These are phyloP conservation scores for Zaprionus gabonicus DNA, from an alignment of 1,140 invertebrate species.

Conservation along the genomic window DNA sequence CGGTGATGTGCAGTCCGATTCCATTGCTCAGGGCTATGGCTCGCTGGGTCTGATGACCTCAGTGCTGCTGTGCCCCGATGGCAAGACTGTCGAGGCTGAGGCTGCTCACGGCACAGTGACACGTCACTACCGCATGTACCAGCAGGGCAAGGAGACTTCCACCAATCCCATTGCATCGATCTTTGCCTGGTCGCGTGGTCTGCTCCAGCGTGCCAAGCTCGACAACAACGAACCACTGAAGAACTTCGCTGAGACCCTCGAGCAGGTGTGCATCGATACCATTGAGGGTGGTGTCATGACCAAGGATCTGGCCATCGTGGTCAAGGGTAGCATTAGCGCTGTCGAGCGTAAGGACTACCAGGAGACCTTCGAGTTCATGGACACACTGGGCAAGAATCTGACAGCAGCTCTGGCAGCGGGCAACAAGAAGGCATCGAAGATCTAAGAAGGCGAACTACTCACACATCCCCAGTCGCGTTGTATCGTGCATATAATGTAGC, in stretches of 20 bases:
- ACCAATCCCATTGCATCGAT: constrained; percentile 99
- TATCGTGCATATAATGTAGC: constrained; percentile 6
- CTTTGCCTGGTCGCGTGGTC: constrained; percentile 98
- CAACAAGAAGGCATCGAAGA: constrained; percentile 58
- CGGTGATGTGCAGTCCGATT: constrained; percentile 99
- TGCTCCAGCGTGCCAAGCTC: constrained; percentile 96
- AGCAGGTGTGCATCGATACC: constrained; percentile 96
- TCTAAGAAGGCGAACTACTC: constrained; percentile 44
- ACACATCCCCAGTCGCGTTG: not conserved
- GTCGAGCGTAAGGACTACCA: constrained; percentile 95
- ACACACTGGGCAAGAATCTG: constrained; percentile 97
- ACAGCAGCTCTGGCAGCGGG: constrained; percentile 87
- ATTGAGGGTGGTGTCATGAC: constrained; percentile 98
- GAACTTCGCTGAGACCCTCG: constrained; percentile 93
- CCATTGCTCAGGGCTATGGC: constrained; percentile 97
- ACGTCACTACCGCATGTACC: constrained; percentile 96
- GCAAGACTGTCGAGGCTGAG: constrained; percentile 98
- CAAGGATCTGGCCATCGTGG: constrained; percentile 99
- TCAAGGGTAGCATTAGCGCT: constrained; percentile 95
- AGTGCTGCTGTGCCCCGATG: constrained; percentile 97
- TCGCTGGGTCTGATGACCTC: constrained; percentile 98
- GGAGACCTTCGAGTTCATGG: constrained; percentile 98
- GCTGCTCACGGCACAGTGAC: constrained; percentile 99
- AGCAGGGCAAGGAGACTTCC: constrained; percentile 98
- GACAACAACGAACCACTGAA: constrained; percentile 92